Base-by-base conservation (phyloP, 2,888 invertebrate genomes). In the Protophormia terraenovae region DNA sequence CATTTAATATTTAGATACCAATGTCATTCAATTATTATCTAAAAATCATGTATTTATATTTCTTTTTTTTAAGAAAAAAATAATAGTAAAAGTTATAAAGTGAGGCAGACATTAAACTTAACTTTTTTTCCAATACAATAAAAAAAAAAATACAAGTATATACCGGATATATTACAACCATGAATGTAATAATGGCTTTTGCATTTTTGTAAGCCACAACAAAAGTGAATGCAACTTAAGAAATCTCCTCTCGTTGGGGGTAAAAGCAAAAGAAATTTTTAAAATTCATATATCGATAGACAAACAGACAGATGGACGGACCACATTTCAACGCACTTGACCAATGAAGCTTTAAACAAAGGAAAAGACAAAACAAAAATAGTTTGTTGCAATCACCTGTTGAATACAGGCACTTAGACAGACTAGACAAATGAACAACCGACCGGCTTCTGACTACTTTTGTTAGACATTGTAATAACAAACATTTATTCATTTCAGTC, bases 181-280 rank as follows among this genome's bases (percentile, higher is more conserved):
- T 24, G 16, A 50, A 53, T 76, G 29, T 58, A 41, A 60, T 66
- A 35, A 50, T 41, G 27, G 29, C 77, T 24, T 67, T 62, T 24
- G 29, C 22, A 55, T 38, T 58, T 72, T 73, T 53, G 47, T 27
- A 3, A 58, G 62, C 6, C 12, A 12, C 45, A 55, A 58, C 6
- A 55, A 85, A 78, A 82, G 77, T 85, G 47, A 85, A 85, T 64
- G 69, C 58, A 78, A 41, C 27, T 41, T 47, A 22, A 77, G 35
- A 72, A 66, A 72, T 29, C 16, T 55, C 8, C 38, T 27, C 73
- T 47, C 35, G n/a, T n/a, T 41, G 19, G 8, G 8, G 29, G 35
- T 41, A 24, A 64, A 24, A 47, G 45, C 19, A 58, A 66, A 80
- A 66, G 32, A 73, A 55, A 71, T 45, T 50, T 55, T 45, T 24